These are phyloP conservation scores for Anagyrus pseudococci DNA, from an alignment of 2,888 invertebrate genomes.

Conservation along the genomic window DNA sequence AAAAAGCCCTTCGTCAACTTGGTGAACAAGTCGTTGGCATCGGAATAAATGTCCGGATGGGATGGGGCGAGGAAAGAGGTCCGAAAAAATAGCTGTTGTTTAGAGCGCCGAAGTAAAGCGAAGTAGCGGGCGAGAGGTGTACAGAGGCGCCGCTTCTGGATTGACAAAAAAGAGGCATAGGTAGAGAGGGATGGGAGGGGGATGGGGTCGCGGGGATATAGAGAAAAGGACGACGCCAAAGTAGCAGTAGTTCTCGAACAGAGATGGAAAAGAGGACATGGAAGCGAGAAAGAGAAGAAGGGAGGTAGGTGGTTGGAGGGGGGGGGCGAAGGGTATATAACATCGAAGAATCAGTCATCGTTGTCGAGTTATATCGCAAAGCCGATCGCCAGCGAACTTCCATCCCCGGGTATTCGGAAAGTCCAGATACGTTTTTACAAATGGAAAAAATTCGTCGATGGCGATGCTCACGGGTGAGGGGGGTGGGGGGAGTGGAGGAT, in stretches of 20 bases:
- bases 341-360: slow-evolving; percentile 52
- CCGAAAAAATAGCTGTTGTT: slow-evolving; percentile 38
- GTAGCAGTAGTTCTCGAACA: no score
- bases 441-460: slow-evolving; percentile 59
- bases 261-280: slow-evolving; percentile 4
- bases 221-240: slow-evolving; percentile 12
- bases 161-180: slow-evolving; percentile 18
- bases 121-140: not conserved
- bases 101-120: slow-evolving; percentile 30
- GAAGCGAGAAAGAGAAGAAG: slow-evolving; percentile 24
- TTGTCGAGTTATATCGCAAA: slow-evolving; percentile 53
- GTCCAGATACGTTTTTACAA: slow-evolving; percentile 61
- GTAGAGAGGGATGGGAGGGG: slow-evolving; percentile 1
- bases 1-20: no score
- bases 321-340: slow-evolving; percentile 39
- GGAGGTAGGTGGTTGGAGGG: not conserved
- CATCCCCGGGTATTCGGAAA: slow-evolving; percentile 58
- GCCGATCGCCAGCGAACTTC: slow-evolving; percentile 57
- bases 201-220: slow-evolving; percentile 29
- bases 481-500: no score
- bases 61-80: slow-evolving; percentile 19
- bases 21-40: no score
- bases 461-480: slow-evolving; percentile 51
- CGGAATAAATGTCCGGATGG: slow-evolving; percentile 40
- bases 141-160: slow-evolving; percentile 17